These are phyloP conservation scores for Drosophila nigrodunni DNA, from an alignment of 1,140 invertebrate genomes.

Conservation along the genomic window DNA sequence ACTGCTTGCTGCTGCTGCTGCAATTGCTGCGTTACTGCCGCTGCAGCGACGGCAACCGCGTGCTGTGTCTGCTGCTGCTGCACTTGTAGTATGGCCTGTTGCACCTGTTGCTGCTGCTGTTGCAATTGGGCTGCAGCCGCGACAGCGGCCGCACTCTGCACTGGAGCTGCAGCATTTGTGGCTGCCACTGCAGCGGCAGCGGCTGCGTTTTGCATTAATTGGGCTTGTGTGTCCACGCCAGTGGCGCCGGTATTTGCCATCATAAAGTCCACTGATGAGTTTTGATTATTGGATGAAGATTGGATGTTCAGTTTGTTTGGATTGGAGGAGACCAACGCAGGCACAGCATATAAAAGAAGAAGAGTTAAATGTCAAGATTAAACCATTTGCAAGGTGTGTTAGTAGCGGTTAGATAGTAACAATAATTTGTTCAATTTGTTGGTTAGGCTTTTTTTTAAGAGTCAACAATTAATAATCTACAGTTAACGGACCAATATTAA, in stretches of 20 bases:
- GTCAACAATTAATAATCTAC: slow-evolving; percentile 7
- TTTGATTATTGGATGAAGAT: slow-evolving; percentile 4
- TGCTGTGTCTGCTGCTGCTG: slow-evolving; percentile 85
- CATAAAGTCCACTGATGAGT: slow-evolving; percentile 77
- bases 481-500: slow-evolving; percentile 16
- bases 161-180: slow-evolving; percentile 90
- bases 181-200: slow-evolving; percentile 73
- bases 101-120: slow-evolving; percentile 82
- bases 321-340: slow-evolving; percentile 58
- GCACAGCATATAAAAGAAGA: slow-evolving; percentile 63
- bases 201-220: slow-evolving; percentile 88
- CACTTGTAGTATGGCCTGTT: slow-evolving; percentile 82
- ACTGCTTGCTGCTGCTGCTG: slow-evolving; percentile 71
- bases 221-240: slow-evolving; percentile 86
- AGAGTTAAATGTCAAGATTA: slow-evolving; percentile 79
- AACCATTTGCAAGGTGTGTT: slow-evolving; percentile 74
- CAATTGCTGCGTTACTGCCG: slow-evolving; percentile 76
- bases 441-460: background rate
- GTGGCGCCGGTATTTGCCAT: slow-evolving; percentile 86
- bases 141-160: slow-evolving; percentile 85
- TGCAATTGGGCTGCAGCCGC: slow-evolving; percentile 89
- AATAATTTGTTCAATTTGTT: slow-evolving; percentile 15
- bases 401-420: slow-evolving; percentile 29
- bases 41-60: slow-evolving; percentile 88
- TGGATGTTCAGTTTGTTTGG: slow-evolving; percentile 12